These are phyloP conservation scores for Amiota communis DNA, from an alignment of 2,888 invertebrate species.

Conservation along the genomic window DNA sequence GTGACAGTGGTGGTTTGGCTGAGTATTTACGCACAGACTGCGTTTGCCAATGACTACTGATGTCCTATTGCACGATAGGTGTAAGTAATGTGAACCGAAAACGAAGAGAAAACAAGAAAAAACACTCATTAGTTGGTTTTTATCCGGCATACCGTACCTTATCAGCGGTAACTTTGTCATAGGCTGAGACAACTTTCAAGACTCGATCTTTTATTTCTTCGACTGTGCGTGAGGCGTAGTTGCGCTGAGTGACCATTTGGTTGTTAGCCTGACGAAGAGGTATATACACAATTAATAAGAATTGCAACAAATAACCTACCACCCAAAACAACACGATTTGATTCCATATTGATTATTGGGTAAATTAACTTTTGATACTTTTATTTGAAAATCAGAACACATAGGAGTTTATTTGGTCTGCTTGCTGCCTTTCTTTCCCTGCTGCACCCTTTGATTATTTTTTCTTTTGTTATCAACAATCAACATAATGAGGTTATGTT, in stretches of 20 bases:
- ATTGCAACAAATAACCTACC: no score
- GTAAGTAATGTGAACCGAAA: slow-evolving; percentile 44
- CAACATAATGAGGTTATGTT: slow-evolving; percentile 62
- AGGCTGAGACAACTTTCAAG: slow-evolving; percentile 88
- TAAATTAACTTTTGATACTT: no score
- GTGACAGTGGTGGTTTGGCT: slow-evolving; percentile 82
- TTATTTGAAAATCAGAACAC: no score
- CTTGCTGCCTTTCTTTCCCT: neutral
- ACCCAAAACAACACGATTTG: no score
- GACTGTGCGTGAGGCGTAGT: slow-evolving; percentile 75
- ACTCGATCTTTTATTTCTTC: slow-evolving; percentile 86
- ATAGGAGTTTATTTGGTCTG: no score
- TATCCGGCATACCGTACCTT: slow-evolving; percentile 78
- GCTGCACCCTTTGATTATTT: neutral
- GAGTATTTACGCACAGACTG: slow-evolving; percentile 82
- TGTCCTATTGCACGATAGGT: slow-evolving; percentile 58
- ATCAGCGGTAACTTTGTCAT: slow-evolving; percentile 89
- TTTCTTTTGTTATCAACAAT: slow-evolving; percentile 27
- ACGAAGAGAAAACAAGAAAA: slow-evolving; percentile 54
- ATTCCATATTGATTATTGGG: no score
- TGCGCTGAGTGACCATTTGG: slow-evolving; percentile 43
- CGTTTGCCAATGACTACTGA: slow-evolving; percentile 75
- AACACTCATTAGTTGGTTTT: slow-evolving; percentile 50
- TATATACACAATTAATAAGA: no score
- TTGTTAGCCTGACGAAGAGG: no score